A percentile compares a stretch with the other conserved stretches of the same genome.
Conservation (phyloP, 2,888 invertebrate species). For the Leptura quadrifasciata region DNA sequence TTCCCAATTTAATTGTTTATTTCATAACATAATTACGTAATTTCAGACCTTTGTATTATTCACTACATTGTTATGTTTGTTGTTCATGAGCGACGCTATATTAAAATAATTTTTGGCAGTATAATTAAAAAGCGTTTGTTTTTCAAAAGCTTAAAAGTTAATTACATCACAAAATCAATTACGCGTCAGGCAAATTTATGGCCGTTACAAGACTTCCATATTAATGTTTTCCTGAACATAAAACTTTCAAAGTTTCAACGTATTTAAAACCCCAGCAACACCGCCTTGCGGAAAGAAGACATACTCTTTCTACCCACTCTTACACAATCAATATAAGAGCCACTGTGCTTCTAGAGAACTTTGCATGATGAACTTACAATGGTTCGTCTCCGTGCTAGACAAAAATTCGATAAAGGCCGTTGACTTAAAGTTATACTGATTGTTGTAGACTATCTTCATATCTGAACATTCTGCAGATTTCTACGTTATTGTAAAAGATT, state of each 20-base stretch:
- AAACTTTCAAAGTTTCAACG: constrained; percentile 37
- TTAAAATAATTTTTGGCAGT: constrained; percentile 38
- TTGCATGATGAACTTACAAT: constrained; percentile 32
- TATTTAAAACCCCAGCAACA: constrained; percentile 38
- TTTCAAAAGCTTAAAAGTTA: constrained; percentile 60
- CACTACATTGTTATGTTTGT: background rate
- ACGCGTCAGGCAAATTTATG: constrained; percentile 66
- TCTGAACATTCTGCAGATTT: background rate
- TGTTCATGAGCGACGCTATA: constrained; percentile 11
- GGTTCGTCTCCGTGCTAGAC: constrained; percentile 54
- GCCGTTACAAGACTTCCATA: constrained; percentile 65
- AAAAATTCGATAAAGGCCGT: constrained; percentile 22
- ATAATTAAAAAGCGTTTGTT: constrained; percentile 55
- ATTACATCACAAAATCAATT: constrained; percentile 68
- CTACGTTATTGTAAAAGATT: background rate
- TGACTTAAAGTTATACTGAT: background rate
- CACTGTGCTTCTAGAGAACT: constrained; percentile 47
- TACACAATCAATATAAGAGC: constrained; percentile 57
- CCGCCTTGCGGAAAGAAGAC: constrained; percentile 51
- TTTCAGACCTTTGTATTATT: background rate
- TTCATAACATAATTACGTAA: background rate
- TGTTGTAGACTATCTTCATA: background rate
- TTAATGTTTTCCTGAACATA: constrained; percentile 58
- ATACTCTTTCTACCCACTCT: constrained; percentile 49
- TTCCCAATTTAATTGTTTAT: background rate